Conservation (phyloP, 30 jellyfish, hydroid and myxozoan genomes). For the Hydractinia symbiolongicarpus region DNA sequence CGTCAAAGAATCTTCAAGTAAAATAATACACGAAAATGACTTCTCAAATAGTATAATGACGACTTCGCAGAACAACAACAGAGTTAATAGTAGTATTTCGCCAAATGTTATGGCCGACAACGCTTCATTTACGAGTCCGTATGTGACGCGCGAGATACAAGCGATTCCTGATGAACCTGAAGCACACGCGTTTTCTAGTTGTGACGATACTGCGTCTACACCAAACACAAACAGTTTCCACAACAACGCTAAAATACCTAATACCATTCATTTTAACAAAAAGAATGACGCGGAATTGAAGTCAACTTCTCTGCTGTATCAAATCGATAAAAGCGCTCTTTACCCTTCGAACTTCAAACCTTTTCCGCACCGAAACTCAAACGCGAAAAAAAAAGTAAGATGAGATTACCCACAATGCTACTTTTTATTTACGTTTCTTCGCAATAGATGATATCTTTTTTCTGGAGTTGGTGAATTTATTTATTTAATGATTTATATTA, state of each 20-base stretch:
- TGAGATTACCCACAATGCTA: no score
- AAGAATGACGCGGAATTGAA: constrained; percentile 17
- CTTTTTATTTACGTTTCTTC: no score
- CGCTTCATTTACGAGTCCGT: constrained; percentile 12
- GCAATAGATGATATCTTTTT: no score
- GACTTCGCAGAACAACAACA: not conserved
- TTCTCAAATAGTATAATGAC: not conserved
- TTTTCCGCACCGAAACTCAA: constrained; percentile 59
- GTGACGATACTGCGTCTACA: not conserved
- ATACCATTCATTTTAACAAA: not conserved
- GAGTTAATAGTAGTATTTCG: not conserved
- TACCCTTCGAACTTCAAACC: constrained; percentile 81
- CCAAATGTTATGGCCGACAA: not conserved
- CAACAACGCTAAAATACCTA: not conserved
- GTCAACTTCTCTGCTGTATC: constrained; percentile 32
- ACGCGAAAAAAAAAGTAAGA: constrained; percentile 29
- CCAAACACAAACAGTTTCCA: not conserved
- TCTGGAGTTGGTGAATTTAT: no score
- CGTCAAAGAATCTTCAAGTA: constrained; percentile 2
- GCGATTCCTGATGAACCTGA: constrained; percentile 10
- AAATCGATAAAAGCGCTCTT: constrained; percentile 59
- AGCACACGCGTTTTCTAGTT: constrained; percentile 5
- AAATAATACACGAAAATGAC: constrained; percentile 10
- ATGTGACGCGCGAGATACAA: constrained; percentile 21
- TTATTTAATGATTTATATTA: no score